Percentiles rank a stretch among this genome's conserved stretches.
Evolutionary conservation across 2,113 vertebrate genomes (phyloP).

Genomic region (Xenopus tropicalis): UCB_Xtro_10.0 CM004443.2:135215501-135216000

Average conservation of each 20-base stretch:
- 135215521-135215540: too few species aligned
- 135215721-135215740: constrained; percentile 16
- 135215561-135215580: constrained; percentile 11
- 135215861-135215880: too few species aligned
- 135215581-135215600: constrained; percentile 17
- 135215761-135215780: constrained; percentile 16
- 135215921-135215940: too few species aligned
- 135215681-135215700: constrained; percentile 39
- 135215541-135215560: too few species aligned
- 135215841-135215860: neutral
- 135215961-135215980: too few species aligned
- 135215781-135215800: constrained; percentile 4
- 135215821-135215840: constrained; percentile 19
- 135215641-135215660: constrained; percentile 39
- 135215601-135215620: constrained; percentile 10
- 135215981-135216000: too few species aligned
- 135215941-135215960: too few species aligned
- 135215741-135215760: constrained; percentile 25
- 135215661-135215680: constrained; percentile 36
- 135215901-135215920: too few species aligned
- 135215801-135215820: constrained; percentile 20
- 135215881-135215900: too few species aligned
- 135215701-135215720: constrained; percentile 32
- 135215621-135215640: constrained; percentile 27
- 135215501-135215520: too few species aligned